phyloP scores from a whole-genome alignment of 2,888 invertebrate genomes.

The Acholoe squamosa region DNA sequence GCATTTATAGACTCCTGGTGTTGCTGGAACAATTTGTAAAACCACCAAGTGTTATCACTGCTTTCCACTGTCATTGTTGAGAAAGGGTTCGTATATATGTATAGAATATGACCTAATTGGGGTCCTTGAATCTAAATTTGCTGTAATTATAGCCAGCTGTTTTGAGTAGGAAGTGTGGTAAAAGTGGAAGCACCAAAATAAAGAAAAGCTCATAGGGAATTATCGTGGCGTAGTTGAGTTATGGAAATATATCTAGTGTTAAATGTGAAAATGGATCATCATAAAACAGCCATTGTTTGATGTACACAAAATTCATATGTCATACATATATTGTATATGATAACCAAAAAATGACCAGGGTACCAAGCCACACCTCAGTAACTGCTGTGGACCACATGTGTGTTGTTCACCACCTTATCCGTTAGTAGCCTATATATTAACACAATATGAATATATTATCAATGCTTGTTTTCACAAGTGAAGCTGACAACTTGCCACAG shows the following conservation, averaged over 20 bases:
- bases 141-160: constrained; percentile 26
- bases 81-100: not conserved
- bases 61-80: not conserved
- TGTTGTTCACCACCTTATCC: constrained; percentile 35
- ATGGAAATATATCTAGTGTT: not conserved
- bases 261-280: constrained; percentile 3
- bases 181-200: constrained; percentile 14
- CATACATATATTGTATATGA: not conserved
- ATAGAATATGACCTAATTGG: not conserved
- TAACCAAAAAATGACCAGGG: constrained; percentile 27
- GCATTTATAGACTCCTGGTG: constrained; percentile 18
- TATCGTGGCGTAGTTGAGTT: constrained; percentile 55
- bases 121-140: not conserved
- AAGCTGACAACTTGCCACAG: constrained; percentile 55
- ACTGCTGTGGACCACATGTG: not conserved
- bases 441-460: constrained; percentile 13
- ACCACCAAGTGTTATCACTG: constrained; percentile 12
- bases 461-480: constrained; percentile 55
- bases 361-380: constrained; percentile 15
- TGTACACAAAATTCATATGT: not conserved
- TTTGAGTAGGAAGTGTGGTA: constrained; percentile 31
- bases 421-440: constrained; percentile 17
- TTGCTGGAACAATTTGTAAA: not conserved
- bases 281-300: not conserved
- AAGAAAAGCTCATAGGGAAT: not conserved